These are phyloP conservation scores for Scytalopus superciliaris DNA, from an alignment of 2,113 vertebrate species.

Conservation along the genomic window DNA sequence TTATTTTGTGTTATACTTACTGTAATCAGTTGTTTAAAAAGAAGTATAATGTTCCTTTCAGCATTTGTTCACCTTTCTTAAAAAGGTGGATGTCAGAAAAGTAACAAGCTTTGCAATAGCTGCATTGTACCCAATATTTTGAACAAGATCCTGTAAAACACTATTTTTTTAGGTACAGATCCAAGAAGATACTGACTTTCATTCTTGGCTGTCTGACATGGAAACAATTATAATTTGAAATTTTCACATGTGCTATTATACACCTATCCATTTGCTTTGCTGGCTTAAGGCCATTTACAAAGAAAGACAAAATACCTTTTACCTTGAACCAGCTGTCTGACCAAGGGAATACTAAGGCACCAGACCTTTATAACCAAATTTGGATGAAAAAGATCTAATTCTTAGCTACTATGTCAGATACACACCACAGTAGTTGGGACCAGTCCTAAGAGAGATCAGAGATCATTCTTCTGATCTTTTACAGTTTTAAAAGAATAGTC, in stretches of 20 bases:
- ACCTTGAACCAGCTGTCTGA: background rate
- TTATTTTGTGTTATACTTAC: background rate
- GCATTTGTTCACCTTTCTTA: background rate
- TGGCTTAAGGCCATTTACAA: background rate
- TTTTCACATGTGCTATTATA: background rate
- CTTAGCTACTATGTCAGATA: background rate
- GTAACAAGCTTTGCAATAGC: background rate
- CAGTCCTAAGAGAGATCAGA: background rate
- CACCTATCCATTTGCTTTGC: rapidly evolving
- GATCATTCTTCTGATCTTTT: background rate
- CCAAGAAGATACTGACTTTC: background rate
- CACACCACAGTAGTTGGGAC: background rate
- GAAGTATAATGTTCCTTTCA: background rate
- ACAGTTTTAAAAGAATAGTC: background rate
- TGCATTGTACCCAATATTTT: background rate
- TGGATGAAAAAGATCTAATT: background rate
- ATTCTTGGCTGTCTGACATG: background rate
- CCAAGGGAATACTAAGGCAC: background rate
- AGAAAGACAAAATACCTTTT: background rate
- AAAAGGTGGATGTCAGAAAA: background rate
- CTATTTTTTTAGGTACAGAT: background rate
- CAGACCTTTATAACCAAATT: background rate
- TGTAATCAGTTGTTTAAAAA: background rate
- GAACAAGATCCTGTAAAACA: background rate
- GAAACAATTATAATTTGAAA: background rate